These are phyloP conservation scores for Paradisaea rubra DNA, from an alignment of 2,113 vertebrate genomes.

Conservation along the genomic window DNA sequence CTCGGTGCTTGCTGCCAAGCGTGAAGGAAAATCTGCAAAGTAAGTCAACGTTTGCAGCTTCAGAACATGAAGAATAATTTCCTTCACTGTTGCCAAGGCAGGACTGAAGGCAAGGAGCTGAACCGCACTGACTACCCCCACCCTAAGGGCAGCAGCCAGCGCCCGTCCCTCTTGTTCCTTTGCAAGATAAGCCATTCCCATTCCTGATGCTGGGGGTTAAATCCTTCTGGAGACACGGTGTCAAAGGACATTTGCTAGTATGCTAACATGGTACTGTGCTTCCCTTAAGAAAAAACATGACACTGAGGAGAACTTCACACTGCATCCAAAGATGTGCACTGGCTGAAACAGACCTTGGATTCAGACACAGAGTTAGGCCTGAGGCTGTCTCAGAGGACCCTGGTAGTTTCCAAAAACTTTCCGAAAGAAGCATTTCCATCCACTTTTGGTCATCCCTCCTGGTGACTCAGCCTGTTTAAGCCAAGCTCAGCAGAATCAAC, in stretches of 20 bases:
- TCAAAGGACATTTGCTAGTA: neutral
- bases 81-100: neutral
- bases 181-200: neutral
- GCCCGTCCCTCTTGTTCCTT: neutral
- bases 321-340: neutral
- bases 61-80: slow-evolving; percentile 25
- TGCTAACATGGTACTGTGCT: neutral
- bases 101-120: neutral
- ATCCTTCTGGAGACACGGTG: fast-evolving
- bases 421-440: neutral
- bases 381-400: neutral
- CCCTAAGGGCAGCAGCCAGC: neutral
- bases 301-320: neutral
- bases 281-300: neutral
- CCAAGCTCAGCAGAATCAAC: neutral
- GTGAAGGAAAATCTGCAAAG: neutral
- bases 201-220: neutral
- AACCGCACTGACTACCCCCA: fast-evolving
- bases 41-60: neutral
- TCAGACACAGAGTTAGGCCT: neutral
- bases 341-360: neutral
- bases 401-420: neutral
- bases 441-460: fast-evolving
- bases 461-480: neutral
- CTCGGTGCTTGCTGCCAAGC: neutral